Base-by-base conservation (phyloP, 1,140 invertebrate genomes). In the Drosophila erecta region DNA sequence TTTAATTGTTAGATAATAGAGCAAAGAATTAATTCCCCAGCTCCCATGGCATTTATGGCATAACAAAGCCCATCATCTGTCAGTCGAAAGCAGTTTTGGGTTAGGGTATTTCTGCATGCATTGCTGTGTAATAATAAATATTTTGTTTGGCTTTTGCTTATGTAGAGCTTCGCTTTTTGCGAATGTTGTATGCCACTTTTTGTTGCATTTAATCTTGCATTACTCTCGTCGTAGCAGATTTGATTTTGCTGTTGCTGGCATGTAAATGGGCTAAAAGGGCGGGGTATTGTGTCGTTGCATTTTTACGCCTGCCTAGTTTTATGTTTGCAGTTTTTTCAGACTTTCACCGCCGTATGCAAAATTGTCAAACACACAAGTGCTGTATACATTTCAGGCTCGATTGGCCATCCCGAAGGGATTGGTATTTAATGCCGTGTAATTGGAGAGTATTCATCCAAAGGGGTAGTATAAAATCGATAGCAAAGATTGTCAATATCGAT, bases 51-150 rank as follows among this genome's bases (percentile, higher is more conserved):
- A 55, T 61, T 61, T 53, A 61, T 20, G 46, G 14, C 47, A 47
- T 30, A 33, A 56, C 64, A 70, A 69, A 54, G 33, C 49, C 15
- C 50, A 47, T 47, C 15, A 20, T 22, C 22, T 61, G 37, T 27
- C 58, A n/a, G 55, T 30, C 50, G 8, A 38, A 22, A 38, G n/a
- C 24, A 22, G n/a, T 27, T 47, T 24, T 40, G 57, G 24, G 58
- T 43, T 50, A 74, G 70, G 33, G 58, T 74, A 74, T 71, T 44
- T 30, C n/a, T 38, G 22, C 22, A 49, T 14, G 44, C 33, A 73
- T 49, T 79, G 54, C 81, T 79, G 74, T 87, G 84, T 76, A 87
- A 83, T 89, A 87, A 89, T 89, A 89, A 83, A 87, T 87, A 87
- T 87, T 83, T 87, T 85, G 50, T 71, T 81, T 89, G 76, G 59